Evolutionary conservation across 1,140 invertebrate species (phyloP), one percentile per base, ranked within the genome.

Genomic region (Drosophila takahashii): DNA sequence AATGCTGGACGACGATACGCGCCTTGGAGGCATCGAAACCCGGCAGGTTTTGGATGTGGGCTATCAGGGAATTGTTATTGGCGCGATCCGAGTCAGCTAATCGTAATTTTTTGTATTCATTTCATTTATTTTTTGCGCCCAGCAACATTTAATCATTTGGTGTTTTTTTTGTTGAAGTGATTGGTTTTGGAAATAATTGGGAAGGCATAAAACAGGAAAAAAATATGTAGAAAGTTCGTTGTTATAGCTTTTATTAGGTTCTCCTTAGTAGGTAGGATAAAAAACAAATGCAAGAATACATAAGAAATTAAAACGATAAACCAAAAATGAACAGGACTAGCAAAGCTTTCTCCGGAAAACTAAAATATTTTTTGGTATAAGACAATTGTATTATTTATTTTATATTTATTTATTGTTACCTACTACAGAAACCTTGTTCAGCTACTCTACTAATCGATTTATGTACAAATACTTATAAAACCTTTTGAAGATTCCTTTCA

Each of bases 1-100:
- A 94, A 81, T 94, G 94, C 92, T 95, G 94, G 85, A 95, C 94
- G 60, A 95, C 94, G 64, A 95, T 93, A 79, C 94, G 93, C 90
- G 94, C 93, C 93, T 94, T 94, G 90, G 94, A 92, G 74, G 94
- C 93, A 93, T 94, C 94, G 92, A 94, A 94, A 92, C 94, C 93
- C 62, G 94, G 93, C 78, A 95, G 92, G 92, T 94, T 94, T 93
- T 94, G 93, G 92, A 95, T 93, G 92, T 95, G 93, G 85, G 94
- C 94, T 92, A 95, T 94, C 92, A 95, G 93, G 75, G 93, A 94
- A 93, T 94, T 94, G 93, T 93, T 94, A 93, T 94, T 94, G 64
- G 91, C 91, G 54, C 74, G 85, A 91, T 92, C 91, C 85, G 91
- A 92, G 78, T 92, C 91, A 85, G 91, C 91, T 92, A 78, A 89